These are phyloP conservation scores for Orussus abietinus DNA, from an alignment of 1,140 invertebrate genomes.

Conservation along the genomic window DNA sequence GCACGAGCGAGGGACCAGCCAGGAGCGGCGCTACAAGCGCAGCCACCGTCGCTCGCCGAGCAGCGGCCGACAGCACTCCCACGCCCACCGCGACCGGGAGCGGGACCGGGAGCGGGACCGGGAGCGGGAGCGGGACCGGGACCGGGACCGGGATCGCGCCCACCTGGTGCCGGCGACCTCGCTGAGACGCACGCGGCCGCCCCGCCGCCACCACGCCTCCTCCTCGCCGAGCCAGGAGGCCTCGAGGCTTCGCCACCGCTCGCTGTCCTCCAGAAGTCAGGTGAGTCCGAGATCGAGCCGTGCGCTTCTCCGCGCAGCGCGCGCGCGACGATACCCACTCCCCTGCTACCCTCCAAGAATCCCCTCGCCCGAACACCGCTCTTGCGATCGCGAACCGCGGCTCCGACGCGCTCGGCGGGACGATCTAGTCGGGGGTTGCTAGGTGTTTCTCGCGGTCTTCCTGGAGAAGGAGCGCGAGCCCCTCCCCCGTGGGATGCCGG, in stretches of 20 bases:
- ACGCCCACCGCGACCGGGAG: conserved; percentile 52
- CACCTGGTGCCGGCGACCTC: conserved; percentile 51
- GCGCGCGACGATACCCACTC: conserved; percentile 2
- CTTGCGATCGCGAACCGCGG: no score
- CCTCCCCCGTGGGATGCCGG: neutral
- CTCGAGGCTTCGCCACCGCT: conserved; percentile 33
- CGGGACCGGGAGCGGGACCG: conserved; percentile 50
- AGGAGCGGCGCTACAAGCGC: conserved; percentile 61
- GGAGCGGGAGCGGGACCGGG: conserved; percentile 52
- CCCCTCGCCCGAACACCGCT: no score
- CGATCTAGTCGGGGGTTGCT: no score
- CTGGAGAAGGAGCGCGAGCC: neutral
- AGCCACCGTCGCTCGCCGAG: conserved; percentile 61
- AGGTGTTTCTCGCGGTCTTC: no score
- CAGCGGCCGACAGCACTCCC: conserved; percentile 51
- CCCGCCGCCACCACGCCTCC: conserved; percentile 39
- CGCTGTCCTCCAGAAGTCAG: conserved; percentile 44
- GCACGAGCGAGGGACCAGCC: conserved; percentile 60
- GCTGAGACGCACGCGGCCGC: conserved; percentile 47
- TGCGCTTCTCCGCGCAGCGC: neutral
- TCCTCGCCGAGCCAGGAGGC: conserved; percentile 41
- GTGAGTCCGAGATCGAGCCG: conserved; percentile 38
- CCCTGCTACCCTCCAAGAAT: no score
- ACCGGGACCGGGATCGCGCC: conserved; percentile 51
- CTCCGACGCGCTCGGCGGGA: no score